Base-by-base conservation (phyloP, 2,797 vertebrate species). In the Oophaga sylvatica region DNA sequence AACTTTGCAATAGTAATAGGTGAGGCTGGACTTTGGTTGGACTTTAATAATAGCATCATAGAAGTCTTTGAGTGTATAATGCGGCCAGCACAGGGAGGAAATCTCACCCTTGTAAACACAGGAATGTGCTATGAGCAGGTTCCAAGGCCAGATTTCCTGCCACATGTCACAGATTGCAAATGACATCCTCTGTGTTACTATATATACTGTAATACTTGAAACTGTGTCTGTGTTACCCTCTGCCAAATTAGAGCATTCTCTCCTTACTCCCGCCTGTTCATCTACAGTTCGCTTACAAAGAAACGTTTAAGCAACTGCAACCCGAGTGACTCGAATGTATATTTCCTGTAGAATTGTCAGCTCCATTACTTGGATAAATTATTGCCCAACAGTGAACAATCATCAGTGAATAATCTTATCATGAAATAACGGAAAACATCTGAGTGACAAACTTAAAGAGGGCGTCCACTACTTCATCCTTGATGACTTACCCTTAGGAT, bases 131-230 rank as follows among this genome's bases (percentile, higher is more conserved):
- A 63, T 60, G 79, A 89, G 79, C 79, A 60, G 83, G 71, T 57
- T 78, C 48, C 77, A 62, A 48, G 75, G 79, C 31, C 83, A 89
- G 80, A 89, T 83, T 89, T 89, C 87, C 87, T 81, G 87, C 83
- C 87, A 89, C 87, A 89, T 89, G 84, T 89, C 84, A 62, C 11
- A 16, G 84, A 35, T n/a, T 88, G 31, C 60, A 83, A 20, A 60
- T 56, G 68, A 88, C 75, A 89, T 86, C 79, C 87, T 86, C 71
- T 59, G 31, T 88, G 70, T 77, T 77, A 82, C 87, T 86, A 85
- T 81, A 81, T 85, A 85, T 80, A 84, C 7, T 82, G 35, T 26
- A 79, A 78, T 62, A 83, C 86, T 82, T 63, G 22, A 57, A 77
- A 77, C 76, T 31, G 20, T 45, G 77, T 65, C 57, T 71, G 82